Evolutionary conservation across 2,797 vertebrate species (phyloP).

Genomic region (Australoheros facetus): DNA sequence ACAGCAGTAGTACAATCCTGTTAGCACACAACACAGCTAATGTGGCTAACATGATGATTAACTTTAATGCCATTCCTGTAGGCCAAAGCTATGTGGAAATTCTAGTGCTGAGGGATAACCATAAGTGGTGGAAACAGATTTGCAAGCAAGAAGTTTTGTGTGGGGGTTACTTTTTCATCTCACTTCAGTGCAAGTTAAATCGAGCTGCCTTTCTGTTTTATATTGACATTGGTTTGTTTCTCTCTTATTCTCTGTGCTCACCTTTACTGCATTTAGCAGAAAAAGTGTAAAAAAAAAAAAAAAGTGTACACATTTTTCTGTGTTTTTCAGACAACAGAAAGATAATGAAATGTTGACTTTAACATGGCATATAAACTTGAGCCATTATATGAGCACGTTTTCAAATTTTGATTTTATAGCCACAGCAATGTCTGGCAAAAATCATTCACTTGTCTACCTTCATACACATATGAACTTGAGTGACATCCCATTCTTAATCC

Average conservation of each 20-base stretch:
- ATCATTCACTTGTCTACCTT: no score
- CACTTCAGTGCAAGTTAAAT: background rate
- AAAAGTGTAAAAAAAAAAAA: no score
- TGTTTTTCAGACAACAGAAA: background rate
- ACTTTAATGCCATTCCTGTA: background rate
- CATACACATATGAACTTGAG: no score
- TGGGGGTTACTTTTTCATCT: background rate
- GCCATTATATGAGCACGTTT: no score
- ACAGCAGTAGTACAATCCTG: background rate
- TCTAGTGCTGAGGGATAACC: background rate
- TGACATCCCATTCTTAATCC: no score
- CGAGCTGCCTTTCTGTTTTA: background rate
- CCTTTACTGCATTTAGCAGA: background rate
- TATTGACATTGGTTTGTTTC: background rate
- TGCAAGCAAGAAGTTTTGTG: background rate
- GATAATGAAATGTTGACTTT: no score
- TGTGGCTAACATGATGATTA: background rate
- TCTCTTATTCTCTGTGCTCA: background rate
- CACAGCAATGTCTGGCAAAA: no score
- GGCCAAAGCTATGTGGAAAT: background rate
- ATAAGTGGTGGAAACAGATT: background rate
- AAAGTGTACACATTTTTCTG: background rate
- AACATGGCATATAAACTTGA: no score
- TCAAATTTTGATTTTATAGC: no score
- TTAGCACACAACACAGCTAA: background rate